Evolutionary conservation across 1,140 invertebrate species (phyloP), one percentile per base, ranked within the genome.

Genomic region (Drosophila takahashii): DNA sequence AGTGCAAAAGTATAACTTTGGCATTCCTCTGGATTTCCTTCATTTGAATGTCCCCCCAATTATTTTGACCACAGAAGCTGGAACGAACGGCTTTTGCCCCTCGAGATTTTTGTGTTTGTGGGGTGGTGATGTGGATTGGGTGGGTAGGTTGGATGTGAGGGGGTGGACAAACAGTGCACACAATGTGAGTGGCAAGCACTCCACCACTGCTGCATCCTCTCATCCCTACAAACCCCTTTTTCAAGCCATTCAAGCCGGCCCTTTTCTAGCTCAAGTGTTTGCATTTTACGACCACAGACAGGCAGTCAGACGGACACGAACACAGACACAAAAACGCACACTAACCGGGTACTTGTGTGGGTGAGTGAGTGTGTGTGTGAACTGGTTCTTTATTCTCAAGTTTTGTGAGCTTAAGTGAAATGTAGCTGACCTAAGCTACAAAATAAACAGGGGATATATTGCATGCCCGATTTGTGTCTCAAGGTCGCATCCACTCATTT

Each of bases 351-450:
- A 15, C 29, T 15, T 45, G 41, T 22, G 34, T 36, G 16, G 6
- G 48, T 42, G 74, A n/a, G 32, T 67, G 44, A 51, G 61, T 59
- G 64, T 61, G 44, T 65, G 62, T 50, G 64, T 76, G 71, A 61
- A 50, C 27, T 61, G 54, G 62, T 48, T 62, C 58, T 66, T 67
- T 67, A 65, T 69, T 26, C 10, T 42, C 54, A 58, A 61, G 66
- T 59, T 62, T 62, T 79, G 77, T 76, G 42, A 81, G 78, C 76
- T 79, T 65, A 81, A 84, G 85, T 84, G 79, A 83, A 90, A 90
- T 90, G 85, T 87, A 86, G 79, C 83, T 87, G 79, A 84, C 85
- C 78, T 83, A 90, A 90, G 86, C 78, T 64, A 58, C 53, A 69
- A 74, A 79, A 67, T 59, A 90, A 86, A 90, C 67, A 81, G 48